Evolutionary conservation across 2,888 invertebrate genomes (phyloP).

Genomic region (Drosophila mimetica): DNA sequence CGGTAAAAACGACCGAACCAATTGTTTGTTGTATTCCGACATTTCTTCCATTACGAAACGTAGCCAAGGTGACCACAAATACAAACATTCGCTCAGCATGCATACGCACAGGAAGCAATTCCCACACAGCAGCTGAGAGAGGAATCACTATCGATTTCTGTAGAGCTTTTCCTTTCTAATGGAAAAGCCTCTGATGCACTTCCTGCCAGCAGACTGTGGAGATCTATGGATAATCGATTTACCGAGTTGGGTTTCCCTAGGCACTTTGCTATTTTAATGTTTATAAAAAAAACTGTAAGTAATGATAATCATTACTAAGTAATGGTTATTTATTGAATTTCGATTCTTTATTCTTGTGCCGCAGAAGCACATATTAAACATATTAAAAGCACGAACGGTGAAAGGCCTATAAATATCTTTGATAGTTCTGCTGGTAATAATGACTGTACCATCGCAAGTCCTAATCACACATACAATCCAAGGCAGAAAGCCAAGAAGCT

Average conservation of each 20-base stretch:
- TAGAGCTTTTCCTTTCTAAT: conserved; percentile 65
- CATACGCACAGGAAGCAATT: not conserved
- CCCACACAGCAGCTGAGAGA: conserved; percentile 33
- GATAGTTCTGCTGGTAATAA: not conserved
- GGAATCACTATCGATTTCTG: conserved; percentile 16
- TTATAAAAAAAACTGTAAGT: too few relatives aligned
- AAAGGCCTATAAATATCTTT: not conserved
- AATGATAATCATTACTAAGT: too few relatives aligned
- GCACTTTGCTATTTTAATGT: too few relatives aligned
- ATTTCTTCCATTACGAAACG: conserved; percentile 41
- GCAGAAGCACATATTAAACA: too few relatives aligned
- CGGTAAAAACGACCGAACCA: conserved; percentile 15
- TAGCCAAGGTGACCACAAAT: conserved; percentile 27
- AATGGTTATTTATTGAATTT: too few relatives aligned
- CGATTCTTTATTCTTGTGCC: too few relatives aligned
- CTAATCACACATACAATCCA: not conserved
- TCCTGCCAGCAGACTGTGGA: conserved; percentile 44
- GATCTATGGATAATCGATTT: not conserved
- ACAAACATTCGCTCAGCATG: conserved; percentile 47
- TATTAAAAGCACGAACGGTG: too few relatives aligned
- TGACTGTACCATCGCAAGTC: not conserved
- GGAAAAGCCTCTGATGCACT: conserved; percentile 37
- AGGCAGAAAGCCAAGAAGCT: not conserved
- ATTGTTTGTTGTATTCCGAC: conserved; percentile 32
- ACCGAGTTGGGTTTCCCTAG: too few relatives aligned